Conservation (phyloP, 1,140 invertebrate genomes). For the Manduca sexta region DNA sequence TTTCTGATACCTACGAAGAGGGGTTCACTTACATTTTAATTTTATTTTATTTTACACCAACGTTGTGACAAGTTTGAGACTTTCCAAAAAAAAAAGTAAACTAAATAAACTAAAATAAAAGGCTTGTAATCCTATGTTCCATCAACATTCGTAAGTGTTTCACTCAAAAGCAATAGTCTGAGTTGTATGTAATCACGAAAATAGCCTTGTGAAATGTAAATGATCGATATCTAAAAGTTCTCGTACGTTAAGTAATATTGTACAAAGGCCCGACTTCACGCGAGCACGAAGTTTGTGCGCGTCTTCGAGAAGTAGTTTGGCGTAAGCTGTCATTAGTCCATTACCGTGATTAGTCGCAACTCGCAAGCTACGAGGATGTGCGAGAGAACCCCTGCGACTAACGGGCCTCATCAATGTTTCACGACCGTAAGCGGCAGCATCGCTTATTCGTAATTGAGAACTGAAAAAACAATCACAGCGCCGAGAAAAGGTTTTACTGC, state of each 20-base stretch:
- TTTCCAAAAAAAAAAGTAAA: too few relatives aligned
- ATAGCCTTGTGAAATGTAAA: too few relatives aligned
- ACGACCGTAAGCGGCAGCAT: conserved; percentile 42
- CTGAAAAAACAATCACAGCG: conserved; percentile 54
- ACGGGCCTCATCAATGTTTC: conserved; percentile 62
- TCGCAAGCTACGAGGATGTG: background rate
- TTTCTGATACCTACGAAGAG: too few relatives aligned
- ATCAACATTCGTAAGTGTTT: too few relatives aligned
- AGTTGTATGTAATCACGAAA: too few relatives aligned
- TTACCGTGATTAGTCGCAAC: conserved; percentile 54
- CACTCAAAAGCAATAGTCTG: too few relatives aligned
- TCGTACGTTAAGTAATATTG: background rate
- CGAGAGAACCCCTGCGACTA: conserved; percentile 18
- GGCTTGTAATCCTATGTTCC: too few relatives aligned
- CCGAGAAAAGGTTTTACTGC: conserved; percentile 34
- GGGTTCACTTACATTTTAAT: too few relatives aligned
- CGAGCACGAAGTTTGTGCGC: conserved; percentile 12
- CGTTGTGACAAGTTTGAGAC: too few relatives aligned
- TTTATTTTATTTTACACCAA: too few relatives aligned
- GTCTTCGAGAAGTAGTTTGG: conserved; percentile 28
- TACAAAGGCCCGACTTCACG: conserved; percentile 5
- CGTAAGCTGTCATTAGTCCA: conserved; percentile 59
- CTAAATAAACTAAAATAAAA: too few relatives aligned
- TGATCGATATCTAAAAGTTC: background rate
- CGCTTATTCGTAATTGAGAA: conserved; percentile 59